Evolutionary conservation across 2,113 vertebrate genomes (phyloP).

Genomic region (Anolis sagrei): DNA sequence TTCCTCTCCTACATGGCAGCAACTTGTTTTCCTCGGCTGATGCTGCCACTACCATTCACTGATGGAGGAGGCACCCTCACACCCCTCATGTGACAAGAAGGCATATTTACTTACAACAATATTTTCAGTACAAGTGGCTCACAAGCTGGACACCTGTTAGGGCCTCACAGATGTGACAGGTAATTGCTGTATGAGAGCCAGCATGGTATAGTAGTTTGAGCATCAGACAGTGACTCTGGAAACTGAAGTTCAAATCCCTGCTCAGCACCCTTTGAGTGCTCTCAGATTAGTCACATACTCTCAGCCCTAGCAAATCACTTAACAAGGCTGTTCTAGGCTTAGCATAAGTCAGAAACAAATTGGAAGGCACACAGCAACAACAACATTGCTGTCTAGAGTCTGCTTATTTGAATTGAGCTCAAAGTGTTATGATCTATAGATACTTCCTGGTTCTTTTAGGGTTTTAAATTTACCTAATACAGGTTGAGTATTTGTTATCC

Average conservation of each 20-base stretch:
- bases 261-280: too few species aligned
- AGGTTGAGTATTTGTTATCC: neutral
- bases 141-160: neutral
- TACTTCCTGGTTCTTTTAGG: neutral
- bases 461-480: neutral
- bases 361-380: too few species aligned
- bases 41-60: neutral
- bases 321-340: too few species aligned
- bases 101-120: slow-evolving; percentile 56
- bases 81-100: slow-evolving; percentile 49
- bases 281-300: too few species aligned
- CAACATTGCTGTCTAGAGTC: too few species aligned
- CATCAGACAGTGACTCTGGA: too few species aligned
- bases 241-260: neutral
- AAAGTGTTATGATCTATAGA: slow-evolving; percentile 11
- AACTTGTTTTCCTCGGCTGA: slow-evolving; percentile 23
- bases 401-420: neutral
- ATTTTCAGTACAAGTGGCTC: slow-evolving; percentile 46
- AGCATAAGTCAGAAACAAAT: too few species aligned
- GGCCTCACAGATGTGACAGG: slow-evolving; percentile 1
- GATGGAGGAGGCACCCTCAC: neutral
- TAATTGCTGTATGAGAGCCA: neutral
- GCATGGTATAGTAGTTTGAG: neutral
- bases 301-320: too few species aligned
- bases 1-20: neutral